Evolutionary conservation across 1,140 invertebrate genomes (phyloP).

Genomic region (Drosophila bocki): DNA sequence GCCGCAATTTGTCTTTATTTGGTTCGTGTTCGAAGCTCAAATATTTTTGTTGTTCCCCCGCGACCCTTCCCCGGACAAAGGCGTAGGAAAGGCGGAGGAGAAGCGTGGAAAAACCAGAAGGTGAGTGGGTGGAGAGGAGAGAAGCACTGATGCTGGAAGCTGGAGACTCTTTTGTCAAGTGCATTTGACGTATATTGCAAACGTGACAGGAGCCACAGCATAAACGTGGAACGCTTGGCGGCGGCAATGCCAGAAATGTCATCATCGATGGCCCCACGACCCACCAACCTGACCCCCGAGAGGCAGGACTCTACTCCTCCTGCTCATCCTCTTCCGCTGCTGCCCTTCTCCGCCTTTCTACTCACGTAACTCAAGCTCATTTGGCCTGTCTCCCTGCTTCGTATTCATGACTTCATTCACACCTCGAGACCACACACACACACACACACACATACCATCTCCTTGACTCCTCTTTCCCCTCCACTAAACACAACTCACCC

Average conservation of each 20-base stretch:
- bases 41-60: slow-evolving; percentile 61
- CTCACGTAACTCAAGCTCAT: slow-evolving; percentile 46
- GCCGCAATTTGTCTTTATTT: slow-evolving; percentile 84
- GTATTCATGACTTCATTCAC: slow-evolving; percentile 60
- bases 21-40: slow-evolving; percentile 79
- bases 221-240: slow-evolving; percentile 31
- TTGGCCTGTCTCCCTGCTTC: slow-evolving; percentile 42
- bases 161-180: slow-evolving; percentile 64
- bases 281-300: background rate
- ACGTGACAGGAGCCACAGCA: slow-evolving; percentile 66
- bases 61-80: background rate
- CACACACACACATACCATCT: background rate
- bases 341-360: slow-evolving; percentile 1
- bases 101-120: background rate
- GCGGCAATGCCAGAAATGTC: slow-evolving; percentile 54
- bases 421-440: slow-evolving; percentile 22
- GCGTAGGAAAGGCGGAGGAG: slow-evolving; percentile 7
- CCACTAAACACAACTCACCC: background rate
- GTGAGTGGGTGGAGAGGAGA: background rate
- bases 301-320: background rate
- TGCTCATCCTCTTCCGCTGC: background rate
- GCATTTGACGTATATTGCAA: slow-evolving; percentile 84
- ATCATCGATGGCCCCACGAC: slow-evolving; percentile 47
- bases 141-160: slow-evolving; percentile 9
- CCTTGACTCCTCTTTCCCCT: background rate